Conservation (phyloP, 2,113 vertebrate genomes). For the Anser brachyrhynchus region DNA sequence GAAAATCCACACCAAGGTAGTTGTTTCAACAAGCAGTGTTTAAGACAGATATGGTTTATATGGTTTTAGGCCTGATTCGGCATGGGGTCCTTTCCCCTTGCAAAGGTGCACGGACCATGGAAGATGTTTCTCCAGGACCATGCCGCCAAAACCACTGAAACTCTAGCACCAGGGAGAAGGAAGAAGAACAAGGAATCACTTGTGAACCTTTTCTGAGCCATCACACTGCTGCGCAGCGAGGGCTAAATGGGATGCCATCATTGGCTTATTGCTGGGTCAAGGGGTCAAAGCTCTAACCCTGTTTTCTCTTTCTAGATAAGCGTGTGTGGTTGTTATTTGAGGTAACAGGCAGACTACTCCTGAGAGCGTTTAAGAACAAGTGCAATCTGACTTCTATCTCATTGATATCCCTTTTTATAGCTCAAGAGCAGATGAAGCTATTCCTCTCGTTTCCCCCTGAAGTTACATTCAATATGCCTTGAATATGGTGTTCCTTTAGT, state of each 20-base stretch:
- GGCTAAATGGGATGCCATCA: rapidly evolving
- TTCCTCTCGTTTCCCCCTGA: neutral
- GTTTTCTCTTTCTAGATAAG: neutral
- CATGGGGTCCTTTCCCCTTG: neutral
- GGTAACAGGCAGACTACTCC: neutral
- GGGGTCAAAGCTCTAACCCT: neutral
- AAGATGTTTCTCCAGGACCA: neutral
- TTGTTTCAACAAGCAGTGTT: neutral
- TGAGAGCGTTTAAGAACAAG: neutral
- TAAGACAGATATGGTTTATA: neutral
- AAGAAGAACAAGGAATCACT: neutral
- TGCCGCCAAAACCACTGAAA: neutral
- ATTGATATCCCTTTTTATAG: neutral
- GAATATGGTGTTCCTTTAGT: neutral
- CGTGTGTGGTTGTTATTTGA: neutral
- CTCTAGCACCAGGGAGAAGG: neutral
- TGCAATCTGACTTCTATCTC: neutral
- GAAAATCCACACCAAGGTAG: neutral
- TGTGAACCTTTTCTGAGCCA: neutral
- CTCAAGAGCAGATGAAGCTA: neutral
- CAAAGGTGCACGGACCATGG: neutral
- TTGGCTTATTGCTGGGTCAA: neutral
- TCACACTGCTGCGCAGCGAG: neutral
- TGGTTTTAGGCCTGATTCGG: neutral
- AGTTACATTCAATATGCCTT: neutral